Percentiles rank a stretch among this genome's conserved stretches.
phyloP scores from a whole-genome alignment of 2,113 vertebrate species.

The Lota lota region DNA sequence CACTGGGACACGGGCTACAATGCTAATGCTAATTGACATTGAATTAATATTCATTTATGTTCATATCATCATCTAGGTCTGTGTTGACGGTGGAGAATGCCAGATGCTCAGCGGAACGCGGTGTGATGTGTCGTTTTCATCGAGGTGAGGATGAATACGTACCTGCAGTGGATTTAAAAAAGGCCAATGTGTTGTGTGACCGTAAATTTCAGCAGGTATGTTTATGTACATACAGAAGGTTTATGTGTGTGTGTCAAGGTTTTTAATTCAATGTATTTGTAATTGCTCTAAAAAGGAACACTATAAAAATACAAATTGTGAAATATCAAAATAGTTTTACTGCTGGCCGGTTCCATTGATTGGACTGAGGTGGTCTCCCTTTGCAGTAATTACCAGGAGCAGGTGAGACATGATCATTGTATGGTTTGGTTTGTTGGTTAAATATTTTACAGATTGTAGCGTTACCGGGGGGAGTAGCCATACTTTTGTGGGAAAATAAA shows the following conservation, averaged over 20 bases:
- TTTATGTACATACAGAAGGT: background rate
- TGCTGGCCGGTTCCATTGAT: no score
- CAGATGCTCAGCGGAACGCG: constrained; percentile 32
- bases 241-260: background rate
- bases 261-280: background rate
- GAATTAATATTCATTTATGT: constrained; percentile 60
- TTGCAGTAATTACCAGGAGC: no score
- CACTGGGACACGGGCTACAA: constrained; percentile 46
- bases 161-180: background rate
- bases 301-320: background rate
- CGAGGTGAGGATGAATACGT: background rate
- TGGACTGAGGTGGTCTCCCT: constrained; percentile 17
- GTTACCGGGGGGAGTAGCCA: no score
- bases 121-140: no score
- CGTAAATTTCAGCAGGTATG: background rate
- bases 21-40: constrained; percentile 47
- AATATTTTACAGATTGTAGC: no score
- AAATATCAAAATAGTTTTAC: background rate
- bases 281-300: background rate
- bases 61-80: constrained; percentile 40
- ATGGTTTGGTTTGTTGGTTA: no score
- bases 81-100: constrained; percentile 33
- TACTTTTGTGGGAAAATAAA: no score
- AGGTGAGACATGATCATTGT: no score
- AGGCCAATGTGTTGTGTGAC: background rate